Evolutionary conservation across 2,797 vertebrate species (phyloP), one percentile per base, ranked within the genome.

Genomic region (Periophthalmus magnuspinnatus): DNA sequence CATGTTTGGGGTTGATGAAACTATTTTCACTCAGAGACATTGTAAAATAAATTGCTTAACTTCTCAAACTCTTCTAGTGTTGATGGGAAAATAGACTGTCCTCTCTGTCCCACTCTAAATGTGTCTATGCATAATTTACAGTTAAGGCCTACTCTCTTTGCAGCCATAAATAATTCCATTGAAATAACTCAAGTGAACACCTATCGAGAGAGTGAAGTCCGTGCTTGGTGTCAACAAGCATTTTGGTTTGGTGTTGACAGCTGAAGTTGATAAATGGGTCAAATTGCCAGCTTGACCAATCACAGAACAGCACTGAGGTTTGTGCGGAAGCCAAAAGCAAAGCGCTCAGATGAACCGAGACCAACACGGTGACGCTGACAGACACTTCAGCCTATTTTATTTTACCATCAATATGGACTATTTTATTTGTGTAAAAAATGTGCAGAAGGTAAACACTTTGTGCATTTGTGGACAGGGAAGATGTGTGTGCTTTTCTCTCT

Each of bases 41-140:
- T 33, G 16, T 65, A 2, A 58, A 74, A 56, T 11, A 5, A 22
- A 0, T 2, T 1, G 3, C 70, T 0, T 11, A 17, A n/a, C 67
- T 28, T 28, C 28, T 28, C 56, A 56, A 73, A 70, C n/a, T 63
- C 65, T 3, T 6, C 7, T 22, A 28, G 63, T 48, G 58, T 75
- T 33, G 62, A 16, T 32, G 62, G 8, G 1, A 16, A 28, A 28
- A 55, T 65, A 57, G 64, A 14, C 0, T 70, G 47, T 41, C 67
- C 55, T 52, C 36, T 13, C 16, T 57, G 56, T 28, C 13, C 24
- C 28, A 9, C 56, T 33, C 57, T 71, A 74, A 73, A 80, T 75
- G 58, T 74, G 65, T 19, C 38, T n/a, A 48, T 79, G 54, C 71
- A 82, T 78, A 69, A 74, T 82, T 82, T 63, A 78, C 67, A 38